A percentile compares a stretch with the other conserved stretches of the same genome.
These are phyloP conservation scores for Troides oblongomaculatus DNA, from an alignment of 2,888 invertebrate species.

Conservation along the genomic window DNA sequence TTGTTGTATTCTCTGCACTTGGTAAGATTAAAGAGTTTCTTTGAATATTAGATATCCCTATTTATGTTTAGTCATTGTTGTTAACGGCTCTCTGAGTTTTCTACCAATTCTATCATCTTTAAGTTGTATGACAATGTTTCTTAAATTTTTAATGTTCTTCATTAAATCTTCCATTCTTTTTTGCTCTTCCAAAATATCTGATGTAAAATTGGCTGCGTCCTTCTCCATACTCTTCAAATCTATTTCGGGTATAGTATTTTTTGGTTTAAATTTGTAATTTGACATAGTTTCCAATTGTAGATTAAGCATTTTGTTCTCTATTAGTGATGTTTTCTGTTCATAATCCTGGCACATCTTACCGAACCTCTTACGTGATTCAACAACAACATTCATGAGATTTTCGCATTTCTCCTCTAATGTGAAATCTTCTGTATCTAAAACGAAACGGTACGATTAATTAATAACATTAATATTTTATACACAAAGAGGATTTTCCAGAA, in stretches of 20 bases:
- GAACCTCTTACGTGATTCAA: conserved; percentile 68
- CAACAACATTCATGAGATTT: conserved; percentile 66
- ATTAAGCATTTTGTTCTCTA: conserved; percentile 63
- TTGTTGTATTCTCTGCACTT: too few species aligned
- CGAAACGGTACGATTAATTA: neutral
- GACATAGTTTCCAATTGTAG: conserved; percentile 55
- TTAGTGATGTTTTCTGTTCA: conserved; percentile 52
- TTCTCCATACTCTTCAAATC: conserved; percentile 43
- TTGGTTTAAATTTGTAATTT: conserved; percentile 55
- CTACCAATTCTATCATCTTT: conserved; percentile 51
- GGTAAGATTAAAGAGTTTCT: too few species aligned
- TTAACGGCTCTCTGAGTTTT: conserved; percentile 51
- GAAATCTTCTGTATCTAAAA: conserved; percentile 48
- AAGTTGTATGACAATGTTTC: conserved; percentile 53
- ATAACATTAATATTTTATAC: too few species aligned
- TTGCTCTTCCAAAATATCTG: conserved; percentile 47
- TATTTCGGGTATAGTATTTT: conserved; percentile 42
- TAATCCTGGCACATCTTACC: conserved; percentile 64
- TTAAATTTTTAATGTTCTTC: conserved; percentile 50
- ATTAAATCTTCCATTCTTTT: conserved; percentile 45
- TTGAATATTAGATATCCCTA: too few species aligned
- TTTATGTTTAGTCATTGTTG: conserved; percentile 33
- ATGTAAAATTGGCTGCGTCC: conserved; percentile 53
- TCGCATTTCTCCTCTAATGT: conserved; percentile 61
- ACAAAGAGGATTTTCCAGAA: too few species aligned